Evolutionary conservation across 2,888 invertebrate species (phyloP), one percentile per base, ranked within the genome.

Genomic region (Furcula furcula): DNA sequence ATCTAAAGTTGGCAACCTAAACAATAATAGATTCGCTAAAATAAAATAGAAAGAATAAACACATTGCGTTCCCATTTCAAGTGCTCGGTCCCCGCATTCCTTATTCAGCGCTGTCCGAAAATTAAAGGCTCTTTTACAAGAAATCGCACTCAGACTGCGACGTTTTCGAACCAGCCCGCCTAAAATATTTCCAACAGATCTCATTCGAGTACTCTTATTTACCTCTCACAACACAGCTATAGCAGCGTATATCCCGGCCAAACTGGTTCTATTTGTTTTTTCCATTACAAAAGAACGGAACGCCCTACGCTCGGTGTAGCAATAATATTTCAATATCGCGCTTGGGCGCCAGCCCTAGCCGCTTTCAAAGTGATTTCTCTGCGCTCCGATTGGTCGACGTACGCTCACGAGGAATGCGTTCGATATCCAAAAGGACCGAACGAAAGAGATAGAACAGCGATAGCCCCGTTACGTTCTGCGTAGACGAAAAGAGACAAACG

Each of bases 271-370:
- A 75, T 84, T 84, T 85, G 83, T 82, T 84, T 87, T 88, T 85
- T 85, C 81, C 84, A 85, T 85, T 84, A 84, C 78, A 80, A 81
- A 76, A 70, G 76, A 69, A 58, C 56, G 81, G 65, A 79, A 79
- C 86, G 85, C 85, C 87, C 83, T 66, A 68, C 63, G 54, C 49
- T 46, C 51, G 56, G 62, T 76, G 67, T 67, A 73, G 72, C 77
- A 73, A 82, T 86, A 83, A 84, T 84, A 84, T 84, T 87, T 87
- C 87, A 85, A 86, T 87, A 84, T 79, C 74, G 51, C 71, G 55
- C 55, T 58, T 59, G 55, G 55, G 72, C 70, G 65, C 78, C 78
- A 65, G 61, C 82, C 81, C 78, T 69, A 71, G 59, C 44, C 54
- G 55, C 55, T 51, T 44, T 49, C 56, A 71, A 81, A 87, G 86